Evolutionary conservation across 2,797 vertebrate species (phyloP), one percentile per base, ranked within the genome.

Genomic region (Novumbra hubbsi): DNA sequence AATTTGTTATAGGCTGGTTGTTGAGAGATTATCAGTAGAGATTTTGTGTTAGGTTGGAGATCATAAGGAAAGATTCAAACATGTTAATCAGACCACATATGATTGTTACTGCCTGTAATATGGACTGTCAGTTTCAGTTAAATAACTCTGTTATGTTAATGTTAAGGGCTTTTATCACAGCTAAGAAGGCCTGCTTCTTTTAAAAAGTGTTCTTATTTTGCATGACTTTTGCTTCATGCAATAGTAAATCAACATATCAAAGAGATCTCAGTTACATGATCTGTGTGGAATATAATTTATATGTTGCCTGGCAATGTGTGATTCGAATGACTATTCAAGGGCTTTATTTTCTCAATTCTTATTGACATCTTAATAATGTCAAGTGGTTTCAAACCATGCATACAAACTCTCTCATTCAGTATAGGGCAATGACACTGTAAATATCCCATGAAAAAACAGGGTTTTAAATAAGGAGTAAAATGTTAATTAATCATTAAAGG

Each of bases 41-140:
- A 85, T 70, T 75, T 21, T 62, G n/a, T 19, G 55, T 48, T 71
- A 49, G 57, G 49, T 74, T 66, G 70, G 78, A 87, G 74, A 70
- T 69, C 49, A 77, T 74, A 66, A 78, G 68, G 85, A 79, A 82
- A 82, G 70, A 85, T 89, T 86, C 88, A 92, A 89, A 90, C 78
- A 81, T 74, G 69, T 7, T 7, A 73, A 86, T 88, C 80, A 76
- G 66, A 79, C 83, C 66, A 74, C 65, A 75, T 83, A 82, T 88
- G 86, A 90, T 80, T 83, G 82, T 90, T 89, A 80, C 79, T 79
- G 77, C 78, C 77, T 32, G 14, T 64, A n/a, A 73, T 60, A 73
- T 75, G 81, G 74, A 69, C 80, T 45, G 80, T 83, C 86, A 84
- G 84, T 85, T 79, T 81, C 72, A 19, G n/a, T n/a, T n/a, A n/a